Conservation (phyloP, 2,797 vertebrate genomes). For the Schizopygopsis malacanthus region DNA sequence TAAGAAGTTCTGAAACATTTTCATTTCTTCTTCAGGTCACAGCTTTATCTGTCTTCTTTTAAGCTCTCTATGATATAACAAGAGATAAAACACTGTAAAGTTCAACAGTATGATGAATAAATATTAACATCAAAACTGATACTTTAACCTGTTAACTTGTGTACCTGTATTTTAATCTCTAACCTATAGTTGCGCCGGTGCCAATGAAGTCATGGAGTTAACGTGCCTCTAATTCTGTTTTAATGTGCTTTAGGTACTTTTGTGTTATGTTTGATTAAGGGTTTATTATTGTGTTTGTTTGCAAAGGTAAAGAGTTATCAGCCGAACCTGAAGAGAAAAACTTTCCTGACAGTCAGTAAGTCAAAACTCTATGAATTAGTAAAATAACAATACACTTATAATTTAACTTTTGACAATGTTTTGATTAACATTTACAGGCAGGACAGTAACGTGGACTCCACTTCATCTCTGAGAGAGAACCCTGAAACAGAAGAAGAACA, state of each 20-base stretch:
- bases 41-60: no score
- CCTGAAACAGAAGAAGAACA: conserved; percentile 84
- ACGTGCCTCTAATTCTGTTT: no score
- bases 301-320: conserved; percentile 83
- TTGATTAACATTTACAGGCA: conserved; percentile 76
- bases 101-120: no score
- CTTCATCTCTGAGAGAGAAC: conserved; percentile 85
- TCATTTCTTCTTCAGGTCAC: no score
- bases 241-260: background rate
- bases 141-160: no score
- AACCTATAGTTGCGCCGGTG: no score
- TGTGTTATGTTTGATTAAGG: background rate
- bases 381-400: background rate
- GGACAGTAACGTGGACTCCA: conserved; percentile 89
- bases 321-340: conserved; percentile 79
- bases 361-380: conserved; percentile 66
- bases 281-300: conserved; percentile 19
- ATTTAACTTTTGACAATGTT: background rate
- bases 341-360: conserved; percentile 87
- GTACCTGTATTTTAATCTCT: no score
- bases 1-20: no score
- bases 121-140: no score
- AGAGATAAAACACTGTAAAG: no score
- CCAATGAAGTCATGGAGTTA: no score
- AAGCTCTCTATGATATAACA: no score